Evolutionary conservation across 2,888 invertebrate genomes (phyloP).

Genomic region (Tyria jacobaeae): DNA sequence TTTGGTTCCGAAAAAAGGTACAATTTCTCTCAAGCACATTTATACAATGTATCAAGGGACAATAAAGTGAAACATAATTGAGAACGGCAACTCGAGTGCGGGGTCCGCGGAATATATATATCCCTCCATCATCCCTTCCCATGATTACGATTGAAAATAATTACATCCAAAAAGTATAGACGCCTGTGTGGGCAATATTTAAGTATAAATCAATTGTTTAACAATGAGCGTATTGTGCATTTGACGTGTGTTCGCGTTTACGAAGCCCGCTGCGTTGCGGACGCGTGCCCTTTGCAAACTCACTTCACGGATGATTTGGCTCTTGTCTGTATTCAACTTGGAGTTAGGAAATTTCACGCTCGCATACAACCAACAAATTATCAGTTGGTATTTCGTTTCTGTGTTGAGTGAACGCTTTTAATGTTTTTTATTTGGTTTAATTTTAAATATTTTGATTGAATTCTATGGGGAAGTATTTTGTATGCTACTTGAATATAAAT

Average conservation of each 20-base stretch:
- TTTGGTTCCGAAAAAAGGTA: background rate
- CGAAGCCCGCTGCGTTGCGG: constrained; percentile 39
- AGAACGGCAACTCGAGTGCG: constrained; percentile 31
- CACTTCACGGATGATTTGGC: constrained; percentile 63
- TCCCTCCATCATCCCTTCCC: constrained; percentile 11
- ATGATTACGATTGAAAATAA: constrained; percentile 41
- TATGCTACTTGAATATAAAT: background rate
- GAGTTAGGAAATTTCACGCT: constrained; percentile 46
- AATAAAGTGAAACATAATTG: constrained; percentile 46
- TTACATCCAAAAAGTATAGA: constrained; percentile 37
- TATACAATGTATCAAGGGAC: constrained; percentile 31
- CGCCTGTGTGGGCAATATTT: constrained; percentile 28
- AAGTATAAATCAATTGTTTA: constrained; percentile 37
- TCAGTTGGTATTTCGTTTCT: constrained; percentile 23
- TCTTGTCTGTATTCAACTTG: constrained; percentile 48
- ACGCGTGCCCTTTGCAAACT: constrained; percentile 45
- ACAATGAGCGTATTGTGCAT: constrained; percentile 47
- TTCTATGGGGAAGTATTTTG: background rate
- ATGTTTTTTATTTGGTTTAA: constrained; percentile 6
- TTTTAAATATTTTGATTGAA: background rate
- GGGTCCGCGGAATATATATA: constrained; percentile 17
- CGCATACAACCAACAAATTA: constrained; percentile 35
- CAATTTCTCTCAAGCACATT: background rate
- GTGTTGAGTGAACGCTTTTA: constrained; percentile 23
- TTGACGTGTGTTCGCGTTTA: constrained; percentile 54